A percentile compares a stretch with the other conserved stretches of the same genome.
These are phyloP conservation scores for Macquaria ambigua DNA, from an alignment of 2,113 vertebrate species.

Conservation along the genomic window DNA sequence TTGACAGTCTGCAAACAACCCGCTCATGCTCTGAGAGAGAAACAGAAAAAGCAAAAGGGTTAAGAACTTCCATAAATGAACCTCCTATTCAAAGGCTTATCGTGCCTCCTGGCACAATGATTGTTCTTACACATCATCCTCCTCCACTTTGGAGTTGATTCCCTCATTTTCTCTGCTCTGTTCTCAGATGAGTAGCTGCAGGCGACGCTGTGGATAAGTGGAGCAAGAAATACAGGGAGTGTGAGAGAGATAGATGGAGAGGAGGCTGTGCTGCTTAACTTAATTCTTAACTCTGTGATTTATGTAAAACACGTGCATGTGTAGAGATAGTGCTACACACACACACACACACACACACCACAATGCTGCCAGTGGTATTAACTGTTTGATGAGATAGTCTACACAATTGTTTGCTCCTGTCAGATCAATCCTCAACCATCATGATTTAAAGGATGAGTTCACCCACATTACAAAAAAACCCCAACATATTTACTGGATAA, in stretches of 20 bases:
- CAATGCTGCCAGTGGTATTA: background rate
- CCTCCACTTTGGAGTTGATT: conserved; percentile 70
- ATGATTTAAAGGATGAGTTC: background rate
- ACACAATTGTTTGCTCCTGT: background rate
- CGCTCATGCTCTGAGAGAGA: conserved; percentile 53
- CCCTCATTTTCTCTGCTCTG: conserved; percentile 70
- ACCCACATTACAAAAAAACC: background rate
- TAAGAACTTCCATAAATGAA: conserved; percentile 67
- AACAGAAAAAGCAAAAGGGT: conserved; percentile 53
- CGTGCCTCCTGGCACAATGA: conserved; percentile 60
- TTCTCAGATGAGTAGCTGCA: conserved; percentile 75
- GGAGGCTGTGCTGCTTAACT: conserved; percentile 50
- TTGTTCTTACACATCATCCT: conserved; percentile 75
- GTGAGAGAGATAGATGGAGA: conserved; percentile 51
- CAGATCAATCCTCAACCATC: background rate
- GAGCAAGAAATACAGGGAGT: conserved; percentile 57
- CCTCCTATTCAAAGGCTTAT: conserved; percentile 67
- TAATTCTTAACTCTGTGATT: conserved; percentile 52
- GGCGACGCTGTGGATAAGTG: conserved; percentile 71
- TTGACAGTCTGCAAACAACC: conserved; percentile 66
- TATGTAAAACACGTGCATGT: conserved; percentile 48
- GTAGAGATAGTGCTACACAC: background rate
- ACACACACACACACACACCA: conserved; percentile 25
- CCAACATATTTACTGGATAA: background rate
- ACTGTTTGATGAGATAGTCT: background rate